Percentiles rank a stretch among this genome's conserved stretches.
These are phyloP conservation scores for Labeo rohita DNA, from an alignment of 2,113 vertebrate species.

Conservation along the genomic window DNA sequence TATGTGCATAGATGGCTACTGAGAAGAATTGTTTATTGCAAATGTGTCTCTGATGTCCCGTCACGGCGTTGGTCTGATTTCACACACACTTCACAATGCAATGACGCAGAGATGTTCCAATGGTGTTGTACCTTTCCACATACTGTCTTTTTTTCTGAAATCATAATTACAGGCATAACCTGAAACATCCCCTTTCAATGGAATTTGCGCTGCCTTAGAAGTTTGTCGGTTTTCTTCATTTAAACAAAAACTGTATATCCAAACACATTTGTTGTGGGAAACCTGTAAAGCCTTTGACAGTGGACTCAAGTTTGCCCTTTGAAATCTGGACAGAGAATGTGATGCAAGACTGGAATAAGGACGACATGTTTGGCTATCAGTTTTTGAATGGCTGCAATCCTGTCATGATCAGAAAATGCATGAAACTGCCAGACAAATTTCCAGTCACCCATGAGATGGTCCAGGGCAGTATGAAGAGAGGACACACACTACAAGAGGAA, in stretches of 20 bases:
- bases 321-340: constrained; percentile 82
- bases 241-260: not conserved
- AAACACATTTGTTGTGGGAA: no score
- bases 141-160: no score
- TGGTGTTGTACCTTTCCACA: no score
- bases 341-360: constrained; percentile 95
- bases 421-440: constrained; percentile 85
- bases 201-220: no score
- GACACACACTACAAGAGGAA: constrained; percentile 87
- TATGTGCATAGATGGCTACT: constrained; percentile 83
- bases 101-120: no score
- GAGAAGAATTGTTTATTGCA: no score
- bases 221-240: no score
- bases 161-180: no score
- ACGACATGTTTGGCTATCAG: constrained; percentile 97
- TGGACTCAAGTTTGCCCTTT: constrained; percentile 12
- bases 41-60: no score
- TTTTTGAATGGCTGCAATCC: constrained; percentile 97
- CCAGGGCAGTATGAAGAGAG: constrained; percentile 85
- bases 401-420: constrained; percentile 87
- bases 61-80: no score
- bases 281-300: not conserved
- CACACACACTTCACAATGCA: no score
- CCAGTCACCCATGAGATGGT: constrained; percentile 93
- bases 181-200: no score